A percentile compares a stretch with the other conserved stretches of the same genome.
Conservation (phyloP, 2,113 vertebrate species). For the Raja brachyura region DNA sequence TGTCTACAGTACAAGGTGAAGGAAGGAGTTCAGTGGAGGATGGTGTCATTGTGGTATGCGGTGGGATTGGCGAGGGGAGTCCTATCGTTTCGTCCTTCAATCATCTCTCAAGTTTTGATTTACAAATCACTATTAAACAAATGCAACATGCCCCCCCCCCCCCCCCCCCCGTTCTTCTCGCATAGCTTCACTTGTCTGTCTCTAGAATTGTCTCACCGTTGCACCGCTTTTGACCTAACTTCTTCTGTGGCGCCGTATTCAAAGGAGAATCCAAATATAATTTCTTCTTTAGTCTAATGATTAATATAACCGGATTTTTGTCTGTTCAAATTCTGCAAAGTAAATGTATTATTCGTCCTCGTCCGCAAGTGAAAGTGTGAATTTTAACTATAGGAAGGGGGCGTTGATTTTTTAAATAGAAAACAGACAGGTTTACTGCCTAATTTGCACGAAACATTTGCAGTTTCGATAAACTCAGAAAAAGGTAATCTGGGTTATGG, state of each 20-base stretch:
- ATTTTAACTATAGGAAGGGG: not conserved
- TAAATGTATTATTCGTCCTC: not conserved
- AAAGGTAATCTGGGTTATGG: not conserved
- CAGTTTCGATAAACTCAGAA: not conserved
- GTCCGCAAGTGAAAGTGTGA: not conserved
- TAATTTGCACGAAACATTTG: not conserved
- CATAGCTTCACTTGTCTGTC: not conserved
- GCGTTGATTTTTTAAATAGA: not conserved
- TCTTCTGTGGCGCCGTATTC: not conserved
- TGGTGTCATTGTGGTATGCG: not conserved
- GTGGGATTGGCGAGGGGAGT: not conserved
- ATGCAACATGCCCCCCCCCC: no score
- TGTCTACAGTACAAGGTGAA: not conserved
- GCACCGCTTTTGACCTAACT: no score
- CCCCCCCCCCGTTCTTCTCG: not conserved
- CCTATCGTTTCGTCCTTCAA: not conserved
- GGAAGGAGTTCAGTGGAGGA: no score
- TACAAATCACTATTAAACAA: not conserved
- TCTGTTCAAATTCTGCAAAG: not conserved
- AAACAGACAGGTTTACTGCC: not conserved
- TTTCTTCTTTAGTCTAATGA: not conserved
- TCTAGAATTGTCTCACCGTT: not conserved
- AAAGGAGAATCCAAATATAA: not conserved
- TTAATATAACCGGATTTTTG: not conserved
- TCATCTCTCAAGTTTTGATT: not conserved